Conservation (phyloP, 64 coral and sea anemone species). For the Stichodactyla helianthus region DNA sequence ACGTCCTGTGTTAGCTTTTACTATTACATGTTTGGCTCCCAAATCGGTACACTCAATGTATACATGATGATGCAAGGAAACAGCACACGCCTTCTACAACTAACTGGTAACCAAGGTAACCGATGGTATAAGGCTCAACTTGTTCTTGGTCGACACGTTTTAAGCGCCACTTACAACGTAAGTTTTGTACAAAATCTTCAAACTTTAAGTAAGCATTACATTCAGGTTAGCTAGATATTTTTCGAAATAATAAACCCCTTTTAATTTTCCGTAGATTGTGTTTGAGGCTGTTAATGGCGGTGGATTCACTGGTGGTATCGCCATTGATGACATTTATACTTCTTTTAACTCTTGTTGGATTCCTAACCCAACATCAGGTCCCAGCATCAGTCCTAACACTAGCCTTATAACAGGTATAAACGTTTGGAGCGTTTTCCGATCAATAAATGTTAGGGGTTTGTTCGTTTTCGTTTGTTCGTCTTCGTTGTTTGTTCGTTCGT, state of each 20-base stretch:
- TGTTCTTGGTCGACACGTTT: neutral
- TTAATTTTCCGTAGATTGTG: neutral
- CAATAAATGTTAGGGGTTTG: too few relatives aligned
- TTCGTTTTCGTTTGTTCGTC: too few relatives aligned
- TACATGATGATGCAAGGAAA: neutral
- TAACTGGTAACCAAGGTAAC: slow-evolving; percentile 14
- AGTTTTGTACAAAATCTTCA: neutral
- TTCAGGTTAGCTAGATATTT: too few relatives aligned
- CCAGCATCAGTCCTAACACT: neutral
- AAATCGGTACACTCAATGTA: slow-evolving; percentile 6
- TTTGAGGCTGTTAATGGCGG: neutral
- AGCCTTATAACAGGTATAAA: neutral
- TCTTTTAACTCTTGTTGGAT: neutral
- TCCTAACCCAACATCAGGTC: neutral
- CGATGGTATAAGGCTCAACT: neutral
- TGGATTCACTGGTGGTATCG: neutral
- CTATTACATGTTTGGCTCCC: slow-evolving; percentile 9
- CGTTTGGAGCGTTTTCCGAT: neutral
- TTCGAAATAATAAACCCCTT: too few relatives aligned
- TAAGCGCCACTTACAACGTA: neutral
- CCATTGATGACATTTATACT: slow-evolving; percentile 4
- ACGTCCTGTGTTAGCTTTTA: slow-evolving; percentile 2
- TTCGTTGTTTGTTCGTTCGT: too few relatives aligned
- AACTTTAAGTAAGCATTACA: too few relatives aligned
- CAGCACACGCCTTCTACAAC: neutral